Conservation (phyloP, 2,888 invertebrate genomes). For the Trachelus troglodyta region DNA sequence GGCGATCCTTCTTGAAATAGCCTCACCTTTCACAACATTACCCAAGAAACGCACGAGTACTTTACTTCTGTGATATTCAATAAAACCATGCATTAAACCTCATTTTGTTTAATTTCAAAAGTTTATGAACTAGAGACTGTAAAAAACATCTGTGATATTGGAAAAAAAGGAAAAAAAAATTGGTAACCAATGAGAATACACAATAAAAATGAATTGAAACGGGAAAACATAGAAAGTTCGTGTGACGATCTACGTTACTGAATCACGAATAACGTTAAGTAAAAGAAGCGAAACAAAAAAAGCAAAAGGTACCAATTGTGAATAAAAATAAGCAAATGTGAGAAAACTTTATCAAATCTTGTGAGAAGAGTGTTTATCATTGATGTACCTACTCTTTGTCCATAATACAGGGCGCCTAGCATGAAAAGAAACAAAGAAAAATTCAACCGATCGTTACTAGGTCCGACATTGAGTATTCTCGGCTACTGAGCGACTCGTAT, state of each 20-base stretch:
- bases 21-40: neutral
- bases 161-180: neutral
- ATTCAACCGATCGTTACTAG: neutral
- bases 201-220: conserved; percentile 25
- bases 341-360: neutral
- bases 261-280: neutral
- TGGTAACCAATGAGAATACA: conserved; percentile 5
- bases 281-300: conserved; percentile 15
- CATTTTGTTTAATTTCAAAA: too few relatives aligned
- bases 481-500: neutral
- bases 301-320: conserved; percentile 14
- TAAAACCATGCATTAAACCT: conserved; percentile 27
- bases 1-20: neutral
- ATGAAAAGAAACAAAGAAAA: conserved; percentile 57
- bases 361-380: conserved; percentile 30
- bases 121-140: neutral
- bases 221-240: neutral
- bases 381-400: conserved; percentile 63
- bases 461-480: neutral
- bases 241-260: conserved; percentile 5
- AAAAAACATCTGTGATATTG: neutral
- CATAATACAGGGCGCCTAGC: conserved; percentile 65
- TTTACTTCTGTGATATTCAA: conserved; percentile 7
- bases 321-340: neutral
- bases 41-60: neutral